Percentiles rank a stretch among this genome's conserved stretches.
phyloP scores from a whole-genome alignment of 2,888 invertebrate species.

The Drosophila borealis region DNA sequence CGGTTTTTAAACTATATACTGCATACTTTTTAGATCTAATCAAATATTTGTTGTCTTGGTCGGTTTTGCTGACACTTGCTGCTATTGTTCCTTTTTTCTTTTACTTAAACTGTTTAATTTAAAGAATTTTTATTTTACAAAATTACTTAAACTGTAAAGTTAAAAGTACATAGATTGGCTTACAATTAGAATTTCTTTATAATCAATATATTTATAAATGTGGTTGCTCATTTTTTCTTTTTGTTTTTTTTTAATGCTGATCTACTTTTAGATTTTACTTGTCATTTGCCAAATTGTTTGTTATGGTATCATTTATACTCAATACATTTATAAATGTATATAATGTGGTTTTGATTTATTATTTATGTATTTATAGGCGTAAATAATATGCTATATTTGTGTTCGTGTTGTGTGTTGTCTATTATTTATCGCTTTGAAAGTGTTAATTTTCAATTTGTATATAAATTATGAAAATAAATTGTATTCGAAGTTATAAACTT shows the following conservation, averaged over 20 bases:
- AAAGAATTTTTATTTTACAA: conserved; percentile 77
- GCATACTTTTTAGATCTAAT: conserved; percentile 28
- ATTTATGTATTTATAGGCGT: conserved; percentile 62
- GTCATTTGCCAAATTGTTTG: conserved; percentile 48
- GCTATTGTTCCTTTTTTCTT: conserved; percentile 37
- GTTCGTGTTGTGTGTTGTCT: conserved; percentile 40
- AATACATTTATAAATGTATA: conserved; percentile 69
- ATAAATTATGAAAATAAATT: conserved; percentile 81
- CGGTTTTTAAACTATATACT: conserved; percentile 31
- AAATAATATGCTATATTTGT: conserved; percentile 68
- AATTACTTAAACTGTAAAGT: conserved; percentile 71
- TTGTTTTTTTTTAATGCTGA: conserved; percentile 47
- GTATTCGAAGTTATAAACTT: conserved; percentile 74
- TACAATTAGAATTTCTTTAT: conserved; percentile 72
- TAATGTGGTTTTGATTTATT: conserved; percentile 56
- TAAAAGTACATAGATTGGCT: conserved; percentile 75
- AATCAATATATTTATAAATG: conserved; percentile 66
- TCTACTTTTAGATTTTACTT: conserved; percentile 57
- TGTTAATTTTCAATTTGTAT: conserved; percentile 57
- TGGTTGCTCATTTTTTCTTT: conserved; percentile 48
- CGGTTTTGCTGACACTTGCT: conserved; percentile 52
- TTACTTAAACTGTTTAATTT: conserved; percentile 70
- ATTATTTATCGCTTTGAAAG: conserved; percentile 47
- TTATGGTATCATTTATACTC: conserved; percentile 38
- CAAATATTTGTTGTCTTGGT: conserved; percentile 44